Conservation (phyloP, 2,113 vertebrate species). For the Motacilla tschutschensis region DNA sequence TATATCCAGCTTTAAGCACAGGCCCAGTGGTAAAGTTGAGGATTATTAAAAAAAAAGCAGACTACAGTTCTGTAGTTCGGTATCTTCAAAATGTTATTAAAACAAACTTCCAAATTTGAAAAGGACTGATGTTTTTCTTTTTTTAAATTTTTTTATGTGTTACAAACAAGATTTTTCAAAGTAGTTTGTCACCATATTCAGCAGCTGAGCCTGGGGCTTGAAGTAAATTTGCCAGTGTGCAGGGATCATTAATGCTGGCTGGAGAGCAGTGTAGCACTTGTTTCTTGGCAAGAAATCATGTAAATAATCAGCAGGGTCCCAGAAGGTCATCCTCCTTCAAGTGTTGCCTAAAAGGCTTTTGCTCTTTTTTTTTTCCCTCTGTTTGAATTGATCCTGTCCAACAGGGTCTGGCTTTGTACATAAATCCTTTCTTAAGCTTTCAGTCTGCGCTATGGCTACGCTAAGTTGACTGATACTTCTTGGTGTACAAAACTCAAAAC, state of each 20-base stretch:
- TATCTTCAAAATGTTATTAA: neutral
- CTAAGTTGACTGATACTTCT: neutral
- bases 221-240: neutral
- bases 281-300: conserved; percentile 50
- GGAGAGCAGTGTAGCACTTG: conserved; percentile 1
- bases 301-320: conserved; percentile 44
- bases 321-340: conserved; percentile 41
- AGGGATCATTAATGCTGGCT: conserved; percentile 15
- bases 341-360: conserved; percentile 40
- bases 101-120: neutral
- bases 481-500: neutral
- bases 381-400: conserved; percentile 45
- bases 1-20: neutral
- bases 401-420: neutral
- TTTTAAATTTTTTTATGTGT: neutral
- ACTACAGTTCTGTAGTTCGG: neutral
- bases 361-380: conserved; percentile 1
- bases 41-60: neutral
- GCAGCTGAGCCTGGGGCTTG: neutral
- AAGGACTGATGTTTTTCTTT: neutral
- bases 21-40: neutral
- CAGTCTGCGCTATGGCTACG: neutral
- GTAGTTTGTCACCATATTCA: neutral
- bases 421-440: conserved; percentile 43
- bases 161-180: neutral